Evolutionary conservation across 2,888 invertebrate species (phyloP).

Genomic region (Cryptocephalus primarius): DNA sequence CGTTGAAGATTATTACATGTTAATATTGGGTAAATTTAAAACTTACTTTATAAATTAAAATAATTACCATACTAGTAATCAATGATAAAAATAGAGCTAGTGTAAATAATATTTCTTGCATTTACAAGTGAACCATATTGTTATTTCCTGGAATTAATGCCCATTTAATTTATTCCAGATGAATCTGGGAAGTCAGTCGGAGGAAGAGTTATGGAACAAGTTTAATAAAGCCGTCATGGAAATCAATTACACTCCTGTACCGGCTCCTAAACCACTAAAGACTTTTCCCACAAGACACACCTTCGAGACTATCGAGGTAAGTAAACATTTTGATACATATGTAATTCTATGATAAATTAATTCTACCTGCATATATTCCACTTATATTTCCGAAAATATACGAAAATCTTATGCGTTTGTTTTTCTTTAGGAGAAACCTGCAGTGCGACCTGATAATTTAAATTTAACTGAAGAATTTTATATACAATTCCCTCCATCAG

Average conservation of each 20-base stretch:
- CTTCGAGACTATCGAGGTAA: constrained; percentile 34
- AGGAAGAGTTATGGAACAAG: constrained; percentile 29
- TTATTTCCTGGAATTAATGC: too few species aligned
- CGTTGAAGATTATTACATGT: too few species aligned
- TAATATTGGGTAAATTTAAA: too few species aligned
- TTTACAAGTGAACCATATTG: too few species aligned
- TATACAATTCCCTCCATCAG: constrained; percentile 43
- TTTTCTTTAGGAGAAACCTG: constrained; percentile 26
- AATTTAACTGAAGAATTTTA: constrained; percentile 36
- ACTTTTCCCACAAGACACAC: constrained; percentile 21
- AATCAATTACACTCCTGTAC: constrained; percentile 41
- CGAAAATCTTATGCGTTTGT: constrained; percentile 1
- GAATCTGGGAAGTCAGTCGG: constrained; percentile 23
- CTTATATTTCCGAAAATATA: background rate
- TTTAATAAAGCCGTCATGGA: constrained; percentile 31
- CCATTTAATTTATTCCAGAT: constrained; percentile 15
- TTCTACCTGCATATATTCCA: too few species aligned
- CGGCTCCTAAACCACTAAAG: constrained; percentile 41
- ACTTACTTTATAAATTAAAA: too few species aligned
- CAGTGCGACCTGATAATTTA: constrained; percentile 23
- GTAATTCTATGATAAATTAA: too few species aligned
- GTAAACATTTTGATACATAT: constrained; percentile 5
- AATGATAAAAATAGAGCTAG: too few species aligned
- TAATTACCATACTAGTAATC: too few species aligned
- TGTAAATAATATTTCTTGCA: too few species aligned